phyloP scores from a whole-genome alignment of 1,140 invertebrate species.

The Acromyrmex charruanus region DNA sequence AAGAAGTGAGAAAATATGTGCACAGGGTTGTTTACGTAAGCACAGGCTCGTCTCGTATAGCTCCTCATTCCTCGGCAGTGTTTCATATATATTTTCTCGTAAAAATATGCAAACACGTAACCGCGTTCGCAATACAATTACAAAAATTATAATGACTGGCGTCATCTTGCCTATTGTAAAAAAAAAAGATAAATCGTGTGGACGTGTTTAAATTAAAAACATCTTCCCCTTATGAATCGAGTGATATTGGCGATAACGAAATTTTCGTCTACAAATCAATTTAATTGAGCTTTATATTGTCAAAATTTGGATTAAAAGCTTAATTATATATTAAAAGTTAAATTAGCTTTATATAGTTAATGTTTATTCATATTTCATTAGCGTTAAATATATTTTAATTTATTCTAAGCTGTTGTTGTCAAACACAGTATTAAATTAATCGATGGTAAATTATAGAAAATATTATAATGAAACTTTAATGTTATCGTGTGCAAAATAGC shows the following conservation, averaged over 20 bases:
- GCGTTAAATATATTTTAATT: constrained; percentile 29
- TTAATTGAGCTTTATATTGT: not conserved
- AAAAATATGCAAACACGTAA: constrained; percentile 40
- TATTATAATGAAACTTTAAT: constrained; percentile 36
- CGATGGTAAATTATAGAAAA: constrained; percentile 30
- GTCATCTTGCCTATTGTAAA: not conserved
- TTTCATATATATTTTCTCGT: constrained; percentile 50
- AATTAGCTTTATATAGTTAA: not conserved
- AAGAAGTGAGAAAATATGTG: constrained; percentile 63
- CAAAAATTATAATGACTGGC: not conserved
- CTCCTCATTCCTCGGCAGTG: constrained; percentile 37
- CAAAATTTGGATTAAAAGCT: not conserved
- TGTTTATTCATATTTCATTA: constrained; percentile 42
- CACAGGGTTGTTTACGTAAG: constrained; percentile 49
- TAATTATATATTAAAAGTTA: constrained; percentile 38
- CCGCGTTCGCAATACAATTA: constrained; percentile 29
- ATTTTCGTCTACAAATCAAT: not conserved
- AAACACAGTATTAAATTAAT: constrained; percentile 16
- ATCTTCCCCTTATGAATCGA: not conserved
- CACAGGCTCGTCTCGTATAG: constrained; percentile 7
- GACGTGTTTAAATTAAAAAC: constrained; percentile 2
- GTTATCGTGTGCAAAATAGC: constrained; percentile 2
- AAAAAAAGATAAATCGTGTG: not conserved
- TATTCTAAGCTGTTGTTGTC: constrained; percentile 15
- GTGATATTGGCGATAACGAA: not conserved